Evolutionary conservation across 2,888 invertebrate species (phyloP).

Genomic region (Ptycholaimellus sp.): DNA sequence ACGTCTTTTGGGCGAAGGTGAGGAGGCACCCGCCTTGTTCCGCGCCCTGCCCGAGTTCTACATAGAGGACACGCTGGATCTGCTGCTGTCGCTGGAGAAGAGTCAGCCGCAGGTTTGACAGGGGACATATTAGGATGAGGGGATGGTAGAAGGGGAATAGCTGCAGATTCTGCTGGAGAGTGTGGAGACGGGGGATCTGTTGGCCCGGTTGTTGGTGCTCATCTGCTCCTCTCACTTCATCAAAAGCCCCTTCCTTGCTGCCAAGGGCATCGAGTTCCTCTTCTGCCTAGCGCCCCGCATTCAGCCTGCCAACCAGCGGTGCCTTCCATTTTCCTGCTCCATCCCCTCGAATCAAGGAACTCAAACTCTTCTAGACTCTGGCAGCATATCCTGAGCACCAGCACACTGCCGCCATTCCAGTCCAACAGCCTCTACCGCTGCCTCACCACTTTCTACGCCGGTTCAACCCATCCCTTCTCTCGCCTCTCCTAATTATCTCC

Average conservation of each 20-base stretch:
- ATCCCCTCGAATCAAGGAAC: too few relatives aligned
- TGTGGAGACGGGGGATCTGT: constrained; percentile 48
- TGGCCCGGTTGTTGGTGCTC: constrained; percentile 64
- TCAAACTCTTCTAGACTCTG: too few relatives aligned
- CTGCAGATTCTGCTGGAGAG: not conserved
- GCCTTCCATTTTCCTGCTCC: too few relatives aligned
- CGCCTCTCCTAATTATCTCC: constrained; percentile 2
- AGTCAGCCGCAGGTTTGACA: constrained; percentile 1
- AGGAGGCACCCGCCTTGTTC: constrained; percentile 47
- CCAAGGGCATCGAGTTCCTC: constrained; percentile 71
- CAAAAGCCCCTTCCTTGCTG: constrained; percentile 82
- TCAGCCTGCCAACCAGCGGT: too few relatives aligned
- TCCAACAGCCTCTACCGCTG: constrained; percentile 62
- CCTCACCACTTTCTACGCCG: constrained; percentile 88
- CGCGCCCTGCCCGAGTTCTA: constrained; percentile 81
- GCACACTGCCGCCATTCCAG: too few relatives aligned
- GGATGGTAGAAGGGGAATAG: not conserved
- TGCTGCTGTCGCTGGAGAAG: constrained; percentile 72
- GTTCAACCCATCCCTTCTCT: too few relatives aligned
- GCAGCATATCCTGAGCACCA: too few relatives aligned
- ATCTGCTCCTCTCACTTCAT: constrained; percentile 70
- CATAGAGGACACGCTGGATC: constrained; percentile 86
- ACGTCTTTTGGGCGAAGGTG: constrained; percentile 11
- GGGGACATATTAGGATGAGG: not conserved
- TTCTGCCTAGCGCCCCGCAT: constrained; percentile 34